Base-by-base conservation (phyloP, 92 coral and sea anemone genomes). In the Diadumene lineata region DNA sequence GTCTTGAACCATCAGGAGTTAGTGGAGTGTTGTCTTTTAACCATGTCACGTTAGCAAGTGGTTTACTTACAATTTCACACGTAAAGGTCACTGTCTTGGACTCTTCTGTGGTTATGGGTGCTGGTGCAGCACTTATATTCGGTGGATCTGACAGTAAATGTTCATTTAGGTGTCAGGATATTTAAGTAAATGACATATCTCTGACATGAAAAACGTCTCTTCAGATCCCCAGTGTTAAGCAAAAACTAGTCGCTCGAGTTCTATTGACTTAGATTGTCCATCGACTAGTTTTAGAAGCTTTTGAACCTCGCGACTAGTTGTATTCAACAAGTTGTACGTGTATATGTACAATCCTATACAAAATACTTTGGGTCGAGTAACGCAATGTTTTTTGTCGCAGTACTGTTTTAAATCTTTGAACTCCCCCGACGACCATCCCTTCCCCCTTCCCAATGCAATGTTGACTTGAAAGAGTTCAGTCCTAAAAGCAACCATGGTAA, bases 51-150 rank as follows among this genome's bases (percentile, higher is more conserved):
- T 13, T 68, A 6, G 81, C 66, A 23, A n/a, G 31, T 15, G 82
- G 87, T 27, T 75, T 80, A 28, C 83, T 84, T 22, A 43, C 55
- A 11, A 83, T 56, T 7, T 55, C 46, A 66, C 88, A 84, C 22
- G 64, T 72, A 48, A 84, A 55, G 16, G 71, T 51, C 4, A 84
- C 84, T 34, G 34, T 66, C 53, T 56, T 65, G 7, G 55, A 50
- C 11, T 77, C 81, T 18, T 65, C 22, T n/a, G 26, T 38, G 31
- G 81, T 66, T 8, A 55, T 33, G 27, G 3, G 19, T 16, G 17
- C 19, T 10, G 80, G 80, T 9, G 70, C 23, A 7, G 13, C 64
- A 1, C 50, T 30, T 34, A 77, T 21, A 10, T 1, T 18, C 7
- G 77, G 65, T 31, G 66, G 65, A 72, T 72, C 77, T 72, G 77